Base-by-base conservation (phyloP, 2,888 invertebrate genomes). In the Argyresthia albistria region DNA sequence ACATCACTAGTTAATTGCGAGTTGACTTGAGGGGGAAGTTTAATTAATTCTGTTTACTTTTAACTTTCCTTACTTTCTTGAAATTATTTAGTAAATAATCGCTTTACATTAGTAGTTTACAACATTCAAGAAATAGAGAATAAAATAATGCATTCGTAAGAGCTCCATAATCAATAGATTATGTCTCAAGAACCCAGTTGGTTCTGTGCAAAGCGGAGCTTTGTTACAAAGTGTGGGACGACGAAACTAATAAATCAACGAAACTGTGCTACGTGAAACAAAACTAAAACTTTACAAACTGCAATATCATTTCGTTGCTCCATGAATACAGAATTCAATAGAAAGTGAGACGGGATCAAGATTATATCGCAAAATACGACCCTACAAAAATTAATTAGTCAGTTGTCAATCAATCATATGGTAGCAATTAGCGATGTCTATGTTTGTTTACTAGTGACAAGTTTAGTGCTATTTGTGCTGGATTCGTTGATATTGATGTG, bases 391-490 rank as follows among this genome's bases (percentile, higher is more conserved):
- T 6, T 48, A 48, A 48, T 48, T 48, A 75, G 59, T 25, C 61
- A 65, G 75, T 76, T 81, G 79, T 80, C 82, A 80, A 70, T 75
- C 76, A 80, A 80, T 83, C 83, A 80, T 80, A 81, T 80, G 82
- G 73, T 82, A 69, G 66, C 77, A 84, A 84, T 83, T 83, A 84
- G 69, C 70, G 72, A 74, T 80, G 83, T 78, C 80, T 81, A 72
- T 74, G 76, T 86, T 86, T 84, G 84, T 84, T 81, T 86, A 84
- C 80, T 80, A 80, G 80, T 78, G 70, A 67, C 66, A 69, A 58
- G 15, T 35, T 43, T 51, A 35, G 12, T 12, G 35, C 36, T 64
- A 63, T 72, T 58, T 58, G 59, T 55, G 57, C 59, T 58, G 58
- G 56, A 60, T 57, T 62, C 55, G 59, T 54, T 53, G 53, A 60